phyloP scores from a whole-genome alignment of 2,113 vertebrate genomes.

The Carassius auratus region DNA sequence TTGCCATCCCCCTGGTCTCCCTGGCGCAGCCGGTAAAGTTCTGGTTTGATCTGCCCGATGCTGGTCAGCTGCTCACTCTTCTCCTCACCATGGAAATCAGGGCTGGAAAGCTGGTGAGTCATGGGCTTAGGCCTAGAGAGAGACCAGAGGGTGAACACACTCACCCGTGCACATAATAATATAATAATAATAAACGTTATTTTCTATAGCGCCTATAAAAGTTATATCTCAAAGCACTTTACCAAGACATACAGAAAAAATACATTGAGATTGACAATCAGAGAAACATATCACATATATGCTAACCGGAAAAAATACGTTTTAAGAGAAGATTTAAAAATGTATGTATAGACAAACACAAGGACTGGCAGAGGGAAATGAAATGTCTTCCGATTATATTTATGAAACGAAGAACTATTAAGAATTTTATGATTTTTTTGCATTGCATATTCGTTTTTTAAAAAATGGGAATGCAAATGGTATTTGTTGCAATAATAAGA shows the following conservation, averaged over 20 bases:
- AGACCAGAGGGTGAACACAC: slow-evolving; percentile 39
- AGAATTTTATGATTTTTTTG: neutral
- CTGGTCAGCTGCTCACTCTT: slow-evolving; percentile 87
- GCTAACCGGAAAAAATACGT: too few species aligned
- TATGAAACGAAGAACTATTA: neutral
- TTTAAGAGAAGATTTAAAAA: too few species aligned
- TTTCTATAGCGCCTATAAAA: too few species aligned
- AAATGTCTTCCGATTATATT: neutral
- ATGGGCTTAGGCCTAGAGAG: slow-evolving; percentile 75
- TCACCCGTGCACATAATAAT: neutral
- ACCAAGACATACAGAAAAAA: too few species aligned
- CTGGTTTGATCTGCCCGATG: slow-evolving; percentile 92
- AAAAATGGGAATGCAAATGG: neutral
- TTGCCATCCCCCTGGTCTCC: slow-evolving; percentile 80
- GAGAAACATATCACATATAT: too few species aligned
- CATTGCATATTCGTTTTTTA: neutral
- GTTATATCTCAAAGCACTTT: too few species aligned
- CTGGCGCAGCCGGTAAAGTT: slow-evolving; percentile 84
- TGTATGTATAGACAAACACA: slow-evolving; percentile 17
- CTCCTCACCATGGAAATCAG: slow-evolving; percentile 77
- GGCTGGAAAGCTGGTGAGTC: slow-evolving; percentile 82
- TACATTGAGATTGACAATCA: too few species aligned
- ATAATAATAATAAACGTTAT: too few species aligned
- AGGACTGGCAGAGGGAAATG: neutral
- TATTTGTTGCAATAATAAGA: neutral